Percentiles rank a stretch among this genome's conserved stretches.
phyloP scores from a whole-genome alignment of 2,888 invertebrate species.

The Smittia aterrima region DNA sequence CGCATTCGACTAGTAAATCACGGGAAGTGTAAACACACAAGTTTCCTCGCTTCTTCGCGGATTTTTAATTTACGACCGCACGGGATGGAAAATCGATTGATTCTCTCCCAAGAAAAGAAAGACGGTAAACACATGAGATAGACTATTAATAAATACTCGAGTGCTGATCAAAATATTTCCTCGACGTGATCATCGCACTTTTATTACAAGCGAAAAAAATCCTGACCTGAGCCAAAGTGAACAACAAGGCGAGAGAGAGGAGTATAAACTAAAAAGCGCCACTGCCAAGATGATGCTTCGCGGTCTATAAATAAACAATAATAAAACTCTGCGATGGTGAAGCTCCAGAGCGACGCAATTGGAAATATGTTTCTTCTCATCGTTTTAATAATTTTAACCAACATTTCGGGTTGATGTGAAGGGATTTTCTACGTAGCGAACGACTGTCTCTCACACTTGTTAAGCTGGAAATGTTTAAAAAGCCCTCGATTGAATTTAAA shows the following conservation, averaged over 20 bases:
- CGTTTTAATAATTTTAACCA: too few relatives aligned
- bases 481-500: too few relatives aligned
- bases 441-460: too few relatives aligned
- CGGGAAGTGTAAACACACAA: neutral
- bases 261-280: constrained; percentile 32
- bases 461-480: too few relatives aligned
- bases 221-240: constrained; percentile 11
- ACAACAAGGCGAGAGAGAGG: neutral
- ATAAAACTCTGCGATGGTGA: neutral
- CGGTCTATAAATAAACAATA: constrained; percentile 36
- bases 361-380: constrained; percentile 20
- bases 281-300: constrained; percentile 28
- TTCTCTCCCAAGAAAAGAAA: neutral
- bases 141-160: neutral
- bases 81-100: constrained; percentile 13
- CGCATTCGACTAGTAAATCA: constrained; percentile 1
- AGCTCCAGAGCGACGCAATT: constrained; percentile 7
- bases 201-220: neutral
- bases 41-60: neutral
- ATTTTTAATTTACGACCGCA: constrained; percentile 27
- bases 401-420: too few relatives aligned
- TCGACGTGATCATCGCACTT: neutral
- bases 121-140: neutral
- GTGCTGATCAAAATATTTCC: constrained; percentile 32
- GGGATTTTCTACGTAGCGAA: too few relatives aligned